A percentile compares a stretch with the other conserved stretches of the same genome.
Evolutionary conservation across 53 echinoderm and acorn worm species (phyloP).

Genomic region (Arbacia lixula): DNA sequence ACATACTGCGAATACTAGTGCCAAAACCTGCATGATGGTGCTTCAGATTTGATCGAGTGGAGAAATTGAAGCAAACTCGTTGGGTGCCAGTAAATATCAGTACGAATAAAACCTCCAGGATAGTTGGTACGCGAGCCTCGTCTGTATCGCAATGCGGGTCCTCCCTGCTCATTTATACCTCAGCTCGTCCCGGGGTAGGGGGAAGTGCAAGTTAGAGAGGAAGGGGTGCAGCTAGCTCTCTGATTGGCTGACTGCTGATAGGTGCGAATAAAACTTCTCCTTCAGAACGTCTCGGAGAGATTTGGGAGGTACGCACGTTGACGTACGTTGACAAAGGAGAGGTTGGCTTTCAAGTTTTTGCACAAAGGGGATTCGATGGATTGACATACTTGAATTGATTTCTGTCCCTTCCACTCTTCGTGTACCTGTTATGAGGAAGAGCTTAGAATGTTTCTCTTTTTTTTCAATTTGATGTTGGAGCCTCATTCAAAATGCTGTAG

Average conservation of each 20-base stretch:
- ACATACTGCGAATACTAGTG: slow-evolving; percentile 1
- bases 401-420: too few relatives aligned
- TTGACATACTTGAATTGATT: too few relatives aligned
- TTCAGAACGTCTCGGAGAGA: too few relatives aligned
- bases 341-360: not conserved
- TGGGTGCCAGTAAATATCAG: not conserved
- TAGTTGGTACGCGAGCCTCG: not conserved
- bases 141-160: not conserved
- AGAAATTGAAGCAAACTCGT: not conserved
- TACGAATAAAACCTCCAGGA: not conserved
- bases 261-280: too few relatives aligned
- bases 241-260: slow-evolving; percentile 29
- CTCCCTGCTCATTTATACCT: slow-evolving; percentile 18
- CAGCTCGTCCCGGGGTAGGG: not conserved
- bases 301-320: too few relatives aligned
- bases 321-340: too few relatives aligned
- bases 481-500: too few relatives aligned
- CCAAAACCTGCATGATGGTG: slow-evolving; percentile 14
- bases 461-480: too few relatives aligned
- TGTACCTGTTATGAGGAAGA: too few relatives aligned
- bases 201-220: slow-evolving; percentile 14
- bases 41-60: too few relatives aligned
- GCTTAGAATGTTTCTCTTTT: too few relatives aligned
- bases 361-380: not conserved
- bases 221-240: slow-evolving; percentile 28